Evolutionary conservation across 2,888 invertebrate species (phyloP).

Genomic region (Dryobota labecula): DNA sequence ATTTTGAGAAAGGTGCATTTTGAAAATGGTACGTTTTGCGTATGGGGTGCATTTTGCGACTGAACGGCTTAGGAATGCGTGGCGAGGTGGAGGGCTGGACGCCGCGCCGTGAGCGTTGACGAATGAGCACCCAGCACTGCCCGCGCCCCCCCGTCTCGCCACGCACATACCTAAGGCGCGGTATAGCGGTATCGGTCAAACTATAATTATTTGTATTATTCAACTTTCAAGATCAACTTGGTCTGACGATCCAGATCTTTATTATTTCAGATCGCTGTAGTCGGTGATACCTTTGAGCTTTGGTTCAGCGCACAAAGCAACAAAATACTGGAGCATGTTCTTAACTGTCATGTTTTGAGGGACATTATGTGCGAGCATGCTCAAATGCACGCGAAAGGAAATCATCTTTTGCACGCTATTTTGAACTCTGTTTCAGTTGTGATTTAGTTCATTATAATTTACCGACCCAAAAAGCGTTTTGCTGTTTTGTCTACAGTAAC

Average conservation of each 20-base stretch:
- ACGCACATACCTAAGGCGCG: too few species aligned
- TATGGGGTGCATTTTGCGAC: too few species aligned
- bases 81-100: too few species aligned
- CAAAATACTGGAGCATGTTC: neutral
- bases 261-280: neutral
- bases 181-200: too few species aligned
- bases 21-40: too few species aligned
- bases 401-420: neutral
- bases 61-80: too few species aligned
- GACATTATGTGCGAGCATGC: neutral
- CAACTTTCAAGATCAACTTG: neutral
- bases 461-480: neutral
- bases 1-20: too few species aligned
- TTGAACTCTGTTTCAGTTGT: neutral
- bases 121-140: too few species aligned
- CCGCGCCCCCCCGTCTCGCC: too few species aligned
- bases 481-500: neutral
- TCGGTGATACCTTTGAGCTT: neutral
- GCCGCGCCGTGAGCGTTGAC: too few species aligned
- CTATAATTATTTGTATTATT: neutral
- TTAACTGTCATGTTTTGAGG: too few species aligned
- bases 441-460: neutral
- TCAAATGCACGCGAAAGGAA: neutral
- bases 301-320: neutral
- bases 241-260: neutral